A percentile compares a stretch with the other conserved stretches of the same genome.
These are phyloP conservation scores for Tragelaphus scriptus DNA, from an alignment of 2,113 vertebrate species.

Conservation along the genomic window DNA sequence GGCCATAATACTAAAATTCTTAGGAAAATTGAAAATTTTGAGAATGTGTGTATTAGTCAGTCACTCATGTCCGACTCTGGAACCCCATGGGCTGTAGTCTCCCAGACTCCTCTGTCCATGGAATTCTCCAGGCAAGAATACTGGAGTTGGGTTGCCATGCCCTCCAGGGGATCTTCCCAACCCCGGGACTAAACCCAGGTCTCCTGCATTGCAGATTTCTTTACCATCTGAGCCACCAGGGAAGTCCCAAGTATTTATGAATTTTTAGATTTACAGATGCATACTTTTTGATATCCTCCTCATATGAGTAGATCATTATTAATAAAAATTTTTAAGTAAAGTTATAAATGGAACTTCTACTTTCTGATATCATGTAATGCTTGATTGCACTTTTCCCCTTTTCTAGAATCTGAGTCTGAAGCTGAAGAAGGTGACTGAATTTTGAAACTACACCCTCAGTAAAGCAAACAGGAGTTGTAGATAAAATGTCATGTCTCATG, in stretches of 20 bases:
- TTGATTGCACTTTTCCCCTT: slow-evolving; percentile 70
- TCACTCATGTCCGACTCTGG: background rate
- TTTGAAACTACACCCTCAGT: slow-evolving; percentile 79
- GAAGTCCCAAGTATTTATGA: background rate
- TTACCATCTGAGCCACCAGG: background rate
- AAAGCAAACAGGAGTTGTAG: slow-evolving; percentile 91
- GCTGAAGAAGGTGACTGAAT: slow-evolving; percentile 95
- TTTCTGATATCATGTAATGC: background rate
- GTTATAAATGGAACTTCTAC: background rate
- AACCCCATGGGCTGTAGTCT: background rate
- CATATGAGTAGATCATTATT: background rate
- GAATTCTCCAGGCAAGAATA: background rate
- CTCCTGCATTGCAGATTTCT: background rate
- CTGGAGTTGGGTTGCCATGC: background rate
- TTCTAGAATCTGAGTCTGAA: slow-evolving; percentile 95
- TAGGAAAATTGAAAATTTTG: background rate
- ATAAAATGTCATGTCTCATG: slow-evolving; percentile 83
- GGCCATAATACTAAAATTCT: background rate
- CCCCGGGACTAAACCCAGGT: background rate
- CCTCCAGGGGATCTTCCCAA: background rate
- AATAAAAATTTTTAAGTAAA: background rate
- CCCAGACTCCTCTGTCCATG: background rate
- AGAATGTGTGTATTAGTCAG: background rate
- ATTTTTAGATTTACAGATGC: background rate
- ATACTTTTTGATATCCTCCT: background rate